Percentiles rank a stretch among this genome's conserved stretches.
phyloP scores from a whole-genome alignment of 2,888 invertebrate genomes.

The Pyrrhosoma nymphula region DNA sequence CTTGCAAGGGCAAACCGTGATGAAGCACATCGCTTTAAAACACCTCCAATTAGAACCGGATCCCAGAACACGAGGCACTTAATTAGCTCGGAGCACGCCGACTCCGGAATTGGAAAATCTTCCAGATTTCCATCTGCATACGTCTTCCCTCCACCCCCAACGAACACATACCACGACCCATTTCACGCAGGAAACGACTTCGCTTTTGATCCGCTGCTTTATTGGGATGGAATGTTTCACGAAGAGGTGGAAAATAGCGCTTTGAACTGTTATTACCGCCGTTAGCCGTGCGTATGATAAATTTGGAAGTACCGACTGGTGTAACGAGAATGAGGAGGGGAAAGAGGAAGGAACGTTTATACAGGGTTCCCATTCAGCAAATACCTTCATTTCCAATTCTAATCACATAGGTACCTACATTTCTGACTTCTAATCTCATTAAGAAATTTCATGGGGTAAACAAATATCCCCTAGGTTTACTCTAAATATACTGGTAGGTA shows the following conservation, averaged over 20 bases:
- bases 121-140: not conserved
- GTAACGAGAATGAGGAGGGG: too few species aligned
- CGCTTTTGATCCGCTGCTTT: not conserved
- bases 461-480: too few species aligned
- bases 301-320: too few species aligned
- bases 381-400: too few species aligned
- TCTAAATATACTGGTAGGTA: too few species aligned
- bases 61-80: not conserved
- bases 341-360: too few species aligned
- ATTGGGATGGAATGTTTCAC: not conserved
- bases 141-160: not conserved
- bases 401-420: too few species aligned
- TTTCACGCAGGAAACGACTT: not conserved
- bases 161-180: not conserved
- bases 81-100: slow-evolving; percentile 2
- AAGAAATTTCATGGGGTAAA: too few species aligned
- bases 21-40: not conserved
- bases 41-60: not conserved
- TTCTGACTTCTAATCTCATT: too few species aligned
- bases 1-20: not conserved
- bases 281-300: not conserved
- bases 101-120: not conserved
- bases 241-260: not conserved
- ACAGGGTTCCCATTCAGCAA: too few species aligned
- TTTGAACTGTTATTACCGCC: not conserved